Evolutionary conservation across 2,113 vertebrate species (phyloP).

Genomic region (Neofelis nebulosa): DNA sequence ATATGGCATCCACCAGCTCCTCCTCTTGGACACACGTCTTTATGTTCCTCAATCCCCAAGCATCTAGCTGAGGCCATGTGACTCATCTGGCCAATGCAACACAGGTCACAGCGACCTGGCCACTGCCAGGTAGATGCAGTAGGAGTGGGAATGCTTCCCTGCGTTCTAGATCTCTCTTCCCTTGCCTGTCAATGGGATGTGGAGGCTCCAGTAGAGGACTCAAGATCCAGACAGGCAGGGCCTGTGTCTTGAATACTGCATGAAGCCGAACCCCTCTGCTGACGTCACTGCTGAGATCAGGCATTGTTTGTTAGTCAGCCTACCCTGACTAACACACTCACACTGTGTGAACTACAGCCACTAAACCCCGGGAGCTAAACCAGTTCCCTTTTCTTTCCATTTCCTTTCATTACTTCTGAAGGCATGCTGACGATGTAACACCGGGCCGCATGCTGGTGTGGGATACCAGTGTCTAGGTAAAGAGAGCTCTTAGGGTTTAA

Average conservation of each 20-base stretch:
- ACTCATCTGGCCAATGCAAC: neutral
- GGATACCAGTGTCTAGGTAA: neutral
- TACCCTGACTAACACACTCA: neutral
- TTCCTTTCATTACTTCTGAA: neutral
- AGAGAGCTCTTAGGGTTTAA: neutral
- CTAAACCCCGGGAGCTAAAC: neutral
- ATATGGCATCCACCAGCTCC: neutral
- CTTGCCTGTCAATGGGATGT: neutral
- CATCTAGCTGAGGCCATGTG: neutral
- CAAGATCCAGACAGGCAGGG: neutral
- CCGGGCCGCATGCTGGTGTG: neutral
- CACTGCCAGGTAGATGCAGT: neutral
- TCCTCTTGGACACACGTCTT: neutral
- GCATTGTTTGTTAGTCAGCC: neutral
- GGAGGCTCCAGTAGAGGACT: neutral
- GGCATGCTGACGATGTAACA: fast-evolving
- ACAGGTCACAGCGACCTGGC: neutral
- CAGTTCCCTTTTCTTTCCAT: neutral
- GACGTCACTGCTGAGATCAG: neutral
- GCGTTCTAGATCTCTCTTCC: neutral
- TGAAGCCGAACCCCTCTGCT: neutral
- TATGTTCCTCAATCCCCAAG: neutral
- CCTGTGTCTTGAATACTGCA: neutral
- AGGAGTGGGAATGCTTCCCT: no score
- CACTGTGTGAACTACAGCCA: neutral